These are phyloP conservation scores for Charina bottae DNA, from an alignment of 2,113 vertebrate genomes.

Conservation along the genomic window DNA sequence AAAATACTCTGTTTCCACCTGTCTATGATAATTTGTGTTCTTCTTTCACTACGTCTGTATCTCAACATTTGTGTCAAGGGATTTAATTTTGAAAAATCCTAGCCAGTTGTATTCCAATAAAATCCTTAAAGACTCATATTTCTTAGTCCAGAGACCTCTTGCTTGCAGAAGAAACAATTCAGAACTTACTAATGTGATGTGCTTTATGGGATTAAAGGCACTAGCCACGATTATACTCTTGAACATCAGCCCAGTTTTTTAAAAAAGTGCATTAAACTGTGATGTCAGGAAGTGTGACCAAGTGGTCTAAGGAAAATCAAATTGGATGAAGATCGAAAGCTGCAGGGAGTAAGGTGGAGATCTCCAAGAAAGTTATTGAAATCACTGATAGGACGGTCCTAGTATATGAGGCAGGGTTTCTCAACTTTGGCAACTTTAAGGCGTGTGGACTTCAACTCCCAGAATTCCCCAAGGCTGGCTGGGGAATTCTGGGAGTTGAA, in stretches of 20 bases:
- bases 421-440: too few species aligned
- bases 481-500: too few species aligned
- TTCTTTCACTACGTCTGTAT: background rate
- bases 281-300: background rate
- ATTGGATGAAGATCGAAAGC: background rate
- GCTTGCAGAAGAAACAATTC: background rate
- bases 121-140: background rate
- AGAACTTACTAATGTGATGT: background rate
- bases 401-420: too few species aligned
- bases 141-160: background rate
- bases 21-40: conserved; percentile 3
- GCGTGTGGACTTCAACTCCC: too few species aligned
- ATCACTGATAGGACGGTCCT: background rate
- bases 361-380: background rate
- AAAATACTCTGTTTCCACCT: background rate
- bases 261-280: background rate
- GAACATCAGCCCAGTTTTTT: background rate
- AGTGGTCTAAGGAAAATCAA: background rate
- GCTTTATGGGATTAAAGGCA: background rate
- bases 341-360: background rate
- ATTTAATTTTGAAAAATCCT: background rate
- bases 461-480: too few species aligned
- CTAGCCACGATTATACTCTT: background rate
- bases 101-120: conserved; percentile 12
- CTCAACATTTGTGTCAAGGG: conserved; percentile 7